Evolutionary conservation across 30 jellyfish, hydroid and myxozoan species (phyloP), one percentile per base, ranked within the genome.

Genomic region (Chrysaora quinquecirrha): DNA sequence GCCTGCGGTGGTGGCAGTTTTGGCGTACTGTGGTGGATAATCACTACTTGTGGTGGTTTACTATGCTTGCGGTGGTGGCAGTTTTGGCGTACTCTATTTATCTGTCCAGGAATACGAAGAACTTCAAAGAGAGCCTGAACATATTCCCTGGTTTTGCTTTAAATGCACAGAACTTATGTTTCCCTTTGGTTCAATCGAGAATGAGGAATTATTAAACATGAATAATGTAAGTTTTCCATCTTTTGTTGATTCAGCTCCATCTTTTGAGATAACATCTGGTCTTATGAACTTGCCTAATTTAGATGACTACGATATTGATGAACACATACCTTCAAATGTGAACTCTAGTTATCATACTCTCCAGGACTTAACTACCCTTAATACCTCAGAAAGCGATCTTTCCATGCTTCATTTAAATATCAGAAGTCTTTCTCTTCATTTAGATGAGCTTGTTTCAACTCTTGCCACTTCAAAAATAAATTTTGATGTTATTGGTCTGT

Each of bases 401-500:
- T 60, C 89, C 35, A 62, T 62, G 25, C 89, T 78, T 64, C 89
- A 78, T 49, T 20, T 76, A 62, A 62, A 62, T 47, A 62, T 78
- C 67, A 47, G 87, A 30, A 78, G 82, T 64, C 89, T 78, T 43
- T 60, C 89, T 65, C 48, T 61, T 28, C 81, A 78, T 47, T 35
- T 16, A 54, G 89, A 78, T 78, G 89, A 78, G 46, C 73, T 78
- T 33, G 69, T 62, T 64, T 32, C 22, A 31, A 43, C 50, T 18
- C 69, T 54, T 27, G 58, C 80, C 49, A 43, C 67, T 34, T 23
- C 32, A n/a, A 76, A 62, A 78, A 38, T 78, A 23, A 60, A 35
- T 38, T 62, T 78, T 62, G 89, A 78, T 78, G 68, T 78, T 47
- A 60, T 62, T 27, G 81, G 89, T 32, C 68, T 78, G 30, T 78